Evolutionary conservation across 2,113 vertebrate species (phyloP), one percentile per base, ranked within the genome.

Genomic region (Engraulis encrasicolus): DNA sequence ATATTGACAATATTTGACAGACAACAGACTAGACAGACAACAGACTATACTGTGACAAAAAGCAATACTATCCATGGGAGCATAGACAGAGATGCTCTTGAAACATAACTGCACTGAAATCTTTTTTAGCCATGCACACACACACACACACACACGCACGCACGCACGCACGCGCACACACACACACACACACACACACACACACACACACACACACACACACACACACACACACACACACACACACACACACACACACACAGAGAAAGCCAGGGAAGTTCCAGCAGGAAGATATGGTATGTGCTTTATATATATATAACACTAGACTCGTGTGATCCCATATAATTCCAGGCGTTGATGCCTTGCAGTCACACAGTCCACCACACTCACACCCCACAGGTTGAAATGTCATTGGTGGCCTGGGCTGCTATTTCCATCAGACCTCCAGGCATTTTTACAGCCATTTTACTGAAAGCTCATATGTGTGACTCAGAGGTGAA

Each of bases 121-220:
- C 3, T 3, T 45, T 9, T 9, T 5, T 9, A 45, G 4, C 3
- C 40, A 45, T 9, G 9, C 40, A 45, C 40, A 9, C 40, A 45
- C 40, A 45, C 40, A 45, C 40, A n/a, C 40, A 45, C 40, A 45
- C 40, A 45, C 40, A 45, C 40, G 9, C 40, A 45, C 40, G 40
- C 40, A 45, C 40, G 9, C 40, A 45, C 40, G 9, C 3, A 34
- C 31, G 3, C 31, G 17, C 66, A 15, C 27, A 12, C 23, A 34
- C 66, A 15, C 66, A 34, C 61, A 71, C 23, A 71, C 61, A 71
- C 61, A 71, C 61, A 71, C 27, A 71, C n/a, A 71, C 7, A 71
- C 61, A 71, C 61, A 71, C 61, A 66, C 27, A 71, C 61, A 71
- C 27, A 71, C 27, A 71, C 61, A 71, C n/a, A 61, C 54, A 58